A percentile compares a stretch with the other conserved stretches of the same genome.
Conservation (phyloP, 2,888 invertebrate genomes). For the Apeira syringaria region DNA sequence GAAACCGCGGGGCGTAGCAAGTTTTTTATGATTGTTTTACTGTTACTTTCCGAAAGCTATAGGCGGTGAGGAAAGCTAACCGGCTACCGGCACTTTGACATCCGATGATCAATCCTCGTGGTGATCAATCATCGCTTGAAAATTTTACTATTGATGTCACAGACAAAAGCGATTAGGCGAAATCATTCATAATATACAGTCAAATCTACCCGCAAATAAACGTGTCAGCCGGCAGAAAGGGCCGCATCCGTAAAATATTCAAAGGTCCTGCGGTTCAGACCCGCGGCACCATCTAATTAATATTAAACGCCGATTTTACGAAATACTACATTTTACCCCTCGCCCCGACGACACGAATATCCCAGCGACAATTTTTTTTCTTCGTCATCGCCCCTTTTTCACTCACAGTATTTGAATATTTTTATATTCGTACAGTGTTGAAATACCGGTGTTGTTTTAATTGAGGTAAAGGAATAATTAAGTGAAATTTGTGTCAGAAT, state of each 20-base stretch:
- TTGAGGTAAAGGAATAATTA: slow-evolving; percentile 1
- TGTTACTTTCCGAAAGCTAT: too few relatives aligned
- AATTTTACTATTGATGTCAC: too few relatives aligned
- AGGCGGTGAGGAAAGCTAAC: too few relatives aligned
- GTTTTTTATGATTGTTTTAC: too few relatives aligned
- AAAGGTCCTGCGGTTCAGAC: slow-evolving; percentile 42
- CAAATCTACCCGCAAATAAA: slow-evolving; percentile 16
- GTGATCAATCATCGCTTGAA: too few relatives aligned
- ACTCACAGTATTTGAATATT: slow-evolving; percentile 19
- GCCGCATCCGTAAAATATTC: slow-evolving; percentile 50
- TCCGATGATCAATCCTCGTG: too few relatives aligned
- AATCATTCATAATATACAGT: slow-evolving; percentile 3
- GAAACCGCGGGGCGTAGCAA: too few relatives aligned
- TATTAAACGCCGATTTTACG: slow-evolving; percentile 50
- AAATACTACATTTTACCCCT: slow-evolving; percentile 28
- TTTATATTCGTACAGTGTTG: slow-evolving; percentile 15
- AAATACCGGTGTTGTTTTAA: slow-evolving; percentile 1
- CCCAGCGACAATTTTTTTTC: slow-evolving; percentile 28
- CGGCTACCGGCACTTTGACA: too few relatives aligned
- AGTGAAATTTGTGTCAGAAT: slow-evolving; percentile 4
- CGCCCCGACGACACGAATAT: slow-evolving; percentile 29
- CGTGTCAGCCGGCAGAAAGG: slow-evolving; percentile 22
- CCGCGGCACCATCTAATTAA: slow-evolving; percentile 47
- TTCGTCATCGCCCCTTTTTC: slow-evolving; percentile 21
- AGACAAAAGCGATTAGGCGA: too few relatives aligned